phyloP scores from a whole-genome alignment of 92 coral and sea anemone species.

The Zoanthus gigantus region DNA sequence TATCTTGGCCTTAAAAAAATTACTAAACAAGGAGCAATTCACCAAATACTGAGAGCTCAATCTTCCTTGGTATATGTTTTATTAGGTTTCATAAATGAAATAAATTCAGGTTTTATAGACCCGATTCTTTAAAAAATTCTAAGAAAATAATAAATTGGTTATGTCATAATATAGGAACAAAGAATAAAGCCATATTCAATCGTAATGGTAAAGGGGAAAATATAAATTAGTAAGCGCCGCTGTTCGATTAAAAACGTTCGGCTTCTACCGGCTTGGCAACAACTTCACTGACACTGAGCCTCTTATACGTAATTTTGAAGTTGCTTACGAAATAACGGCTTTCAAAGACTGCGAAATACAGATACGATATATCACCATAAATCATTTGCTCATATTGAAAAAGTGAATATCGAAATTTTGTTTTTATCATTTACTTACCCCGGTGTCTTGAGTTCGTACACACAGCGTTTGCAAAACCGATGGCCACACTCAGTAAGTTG shows the following conservation, averaged over 20 bases:
- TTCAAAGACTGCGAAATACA: not conserved
- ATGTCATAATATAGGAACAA: not conserved
- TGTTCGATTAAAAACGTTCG: not conserved
- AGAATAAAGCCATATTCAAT: not conserved
- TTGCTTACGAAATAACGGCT: not conserved
- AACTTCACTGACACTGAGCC: not conserved
- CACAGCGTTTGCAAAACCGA: conserved; percentile 87
- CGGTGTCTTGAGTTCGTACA: conserved; percentile 69
- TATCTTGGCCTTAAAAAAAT: not conserved
- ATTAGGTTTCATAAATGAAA: not conserved
- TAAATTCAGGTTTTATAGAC: not conserved
- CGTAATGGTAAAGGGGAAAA: not conserved
- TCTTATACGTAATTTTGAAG: not conserved
- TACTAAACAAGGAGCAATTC: not conserved
- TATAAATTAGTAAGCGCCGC: not conserved
- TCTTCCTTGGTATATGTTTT: conserved; percentile 8
- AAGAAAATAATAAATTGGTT: not conserved
- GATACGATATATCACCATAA: not conserved
- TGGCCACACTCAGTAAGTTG: conserved; percentile 85
- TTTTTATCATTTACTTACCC: conserved; percentile 27
- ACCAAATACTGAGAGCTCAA: not conserved
- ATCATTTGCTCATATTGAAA: not conserved
- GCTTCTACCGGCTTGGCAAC: not conserved
- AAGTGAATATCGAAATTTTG: not conserved
- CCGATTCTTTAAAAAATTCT: not conserved